phyloP scores from a whole-genome alignment of 1,140 invertebrate genomes.

The Drosophila aff. region DNA sequence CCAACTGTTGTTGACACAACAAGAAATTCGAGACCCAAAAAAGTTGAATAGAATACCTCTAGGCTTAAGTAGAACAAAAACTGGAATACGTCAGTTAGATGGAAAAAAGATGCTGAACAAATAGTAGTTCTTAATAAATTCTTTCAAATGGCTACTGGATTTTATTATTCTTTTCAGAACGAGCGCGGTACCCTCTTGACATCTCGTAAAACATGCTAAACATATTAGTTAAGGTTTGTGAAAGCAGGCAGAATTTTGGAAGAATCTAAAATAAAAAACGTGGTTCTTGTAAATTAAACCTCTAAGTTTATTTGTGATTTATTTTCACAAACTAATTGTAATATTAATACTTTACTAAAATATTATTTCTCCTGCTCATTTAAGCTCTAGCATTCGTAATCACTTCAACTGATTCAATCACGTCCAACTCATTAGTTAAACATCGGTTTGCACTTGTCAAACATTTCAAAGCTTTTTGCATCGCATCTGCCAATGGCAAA shows the following conservation, averaged over 20 bases:
- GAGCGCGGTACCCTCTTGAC: constrained; percentile 5
- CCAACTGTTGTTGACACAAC: constrained; percentile 71
- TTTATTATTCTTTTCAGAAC: constrained; percentile 3
- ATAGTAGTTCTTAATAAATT: constrained; percentile 35
- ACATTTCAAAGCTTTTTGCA: constrained; percentile 23
- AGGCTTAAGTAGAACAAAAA: constrained; percentile 37
- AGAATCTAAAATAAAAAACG: neutral
- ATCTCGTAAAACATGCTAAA: neutral
- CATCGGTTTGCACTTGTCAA: constrained; percentile 49
- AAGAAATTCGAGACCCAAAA: constrained; percentile 61
- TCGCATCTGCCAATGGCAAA: constrained; percentile 21
- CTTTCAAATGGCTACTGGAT: constrained; percentile 26
- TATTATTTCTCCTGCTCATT: neutral
- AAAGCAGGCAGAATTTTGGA: neutral
- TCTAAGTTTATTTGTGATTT: neutral
- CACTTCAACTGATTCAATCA: constrained; percentile 30
- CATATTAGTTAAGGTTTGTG: neutral
- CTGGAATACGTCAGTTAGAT: constrained; percentile 21
- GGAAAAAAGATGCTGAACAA: constrained; percentile 33
- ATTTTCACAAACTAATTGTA: neutral
- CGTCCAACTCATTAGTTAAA: constrained; percentile 41
- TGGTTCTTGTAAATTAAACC: neutral
- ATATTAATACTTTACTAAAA: neutral
- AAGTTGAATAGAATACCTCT: constrained; percentile 36
- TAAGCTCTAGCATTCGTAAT: neutral